phyloP scores from a whole-genome alignment of 2,888 invertebrate species.

The Athrips mouffetella region DNA sequence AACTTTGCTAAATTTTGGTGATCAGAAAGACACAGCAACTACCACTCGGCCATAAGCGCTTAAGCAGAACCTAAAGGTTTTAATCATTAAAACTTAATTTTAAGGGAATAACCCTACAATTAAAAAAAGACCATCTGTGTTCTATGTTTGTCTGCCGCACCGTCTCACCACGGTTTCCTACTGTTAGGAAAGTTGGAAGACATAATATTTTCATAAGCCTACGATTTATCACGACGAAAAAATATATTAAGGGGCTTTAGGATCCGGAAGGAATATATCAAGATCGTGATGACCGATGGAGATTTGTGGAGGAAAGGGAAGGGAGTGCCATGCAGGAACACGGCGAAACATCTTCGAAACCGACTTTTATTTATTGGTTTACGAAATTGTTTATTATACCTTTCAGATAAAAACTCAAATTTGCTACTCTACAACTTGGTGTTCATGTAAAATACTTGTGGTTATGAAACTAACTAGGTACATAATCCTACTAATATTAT shows the following conservation, averaged over 20 bases:
- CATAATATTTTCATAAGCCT: conserved; percentile 8
- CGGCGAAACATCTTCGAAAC: too few relatives aligned
- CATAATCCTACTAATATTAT: too few relatives aligned
- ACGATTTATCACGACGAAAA: conserved; percentile 15
- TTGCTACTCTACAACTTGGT: too few relatives aligned
- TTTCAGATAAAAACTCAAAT: too few relatives aligned
- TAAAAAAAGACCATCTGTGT: conserved; percentile 61
- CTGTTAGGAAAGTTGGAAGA: conserved; percentile 21
- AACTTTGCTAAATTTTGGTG: too few relatives aligned
- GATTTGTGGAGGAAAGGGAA: background rate
- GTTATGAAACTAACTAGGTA: too few relatives aligned
- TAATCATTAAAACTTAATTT: background rate
- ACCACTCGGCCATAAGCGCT: too few relatives aligned
- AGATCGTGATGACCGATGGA: background rate
- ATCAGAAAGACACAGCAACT: too few relatives aligned
- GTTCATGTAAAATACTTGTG: too few relatives aligned
- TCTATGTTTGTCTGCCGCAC: conserved; percentile 49
- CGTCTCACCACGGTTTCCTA: conserved; percentile 45
- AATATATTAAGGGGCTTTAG: conserved; percentile 21
- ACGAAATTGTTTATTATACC: too few relatives aligned
- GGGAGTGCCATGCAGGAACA: too few relatives aligned
- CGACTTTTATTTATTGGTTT: too few relatives aligned
- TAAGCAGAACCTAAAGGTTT: background rate
- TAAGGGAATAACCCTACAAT: conserved; percentile 20
- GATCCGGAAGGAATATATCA: conserved; percentile 5